These are phyloP conservation scores for Heliconius charithonia DNA, from an alignment of 2,888 invertebrate species.

Conservation along the genomic window DNA sequence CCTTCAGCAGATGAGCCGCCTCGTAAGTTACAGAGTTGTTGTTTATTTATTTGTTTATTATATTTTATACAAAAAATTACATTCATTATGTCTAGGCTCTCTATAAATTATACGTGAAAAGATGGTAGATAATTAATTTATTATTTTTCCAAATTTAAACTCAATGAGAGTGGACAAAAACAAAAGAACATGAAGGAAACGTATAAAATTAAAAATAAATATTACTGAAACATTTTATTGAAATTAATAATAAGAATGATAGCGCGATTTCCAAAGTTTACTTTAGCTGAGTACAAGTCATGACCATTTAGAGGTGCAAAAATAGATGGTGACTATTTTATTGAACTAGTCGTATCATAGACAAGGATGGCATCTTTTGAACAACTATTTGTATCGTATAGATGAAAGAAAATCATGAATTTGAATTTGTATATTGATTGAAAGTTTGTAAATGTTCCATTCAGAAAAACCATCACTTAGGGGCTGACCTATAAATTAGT, in stretches of 20 bases:
- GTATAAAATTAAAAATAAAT: not conserved
- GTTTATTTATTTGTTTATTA: not conserved
- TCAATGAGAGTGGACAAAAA: not conserved
- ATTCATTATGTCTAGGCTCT: not conserved
- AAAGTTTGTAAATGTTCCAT: no score
- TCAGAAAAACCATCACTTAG: not conserved
- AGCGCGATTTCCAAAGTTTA: not conserved
- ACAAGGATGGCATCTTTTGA: not conserved
- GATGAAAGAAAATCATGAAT: not conserved
- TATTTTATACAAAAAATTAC: not conserved
- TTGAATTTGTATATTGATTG: not conserved
- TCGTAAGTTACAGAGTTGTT: constrained; percentile 81
- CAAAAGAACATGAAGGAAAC: not conserved
- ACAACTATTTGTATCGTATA: not conserved
- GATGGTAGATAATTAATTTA: not conserved
- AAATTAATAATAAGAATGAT: not conserved
- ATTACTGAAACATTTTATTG: not conserved
- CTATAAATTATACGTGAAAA: not conserved
- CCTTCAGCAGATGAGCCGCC: constrained; percentile 88
- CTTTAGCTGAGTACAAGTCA: not conserved
- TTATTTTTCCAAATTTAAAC: not conserved
- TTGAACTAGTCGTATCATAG: not conserved
- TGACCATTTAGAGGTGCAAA: not conserved
- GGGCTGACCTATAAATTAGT: not conserved
- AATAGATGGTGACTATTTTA: not conserved